Conservation (phyloP, 1,140 invertebrate genomes). For the Cotesia chilonis region DNA sequence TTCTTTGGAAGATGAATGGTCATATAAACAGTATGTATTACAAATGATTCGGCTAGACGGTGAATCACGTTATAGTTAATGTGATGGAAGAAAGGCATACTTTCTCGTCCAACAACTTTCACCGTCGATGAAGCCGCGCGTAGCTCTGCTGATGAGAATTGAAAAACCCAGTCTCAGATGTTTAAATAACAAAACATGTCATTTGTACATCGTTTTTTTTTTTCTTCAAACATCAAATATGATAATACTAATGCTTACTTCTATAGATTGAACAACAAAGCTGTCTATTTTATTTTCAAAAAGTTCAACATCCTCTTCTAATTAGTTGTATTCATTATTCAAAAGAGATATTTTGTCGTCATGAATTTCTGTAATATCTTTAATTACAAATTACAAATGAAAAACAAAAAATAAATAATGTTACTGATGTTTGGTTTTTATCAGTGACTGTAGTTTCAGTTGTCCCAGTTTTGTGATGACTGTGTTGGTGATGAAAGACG, state of each 20-base stretch:
- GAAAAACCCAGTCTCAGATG: slow-evolving; percentile 51
- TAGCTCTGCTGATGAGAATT: slow-evolving; percentile 47
- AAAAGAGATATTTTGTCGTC: no score
- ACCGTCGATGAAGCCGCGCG: slow-evolving; percentile 60
- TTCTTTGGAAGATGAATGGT: slow-evolving; percentile 17
- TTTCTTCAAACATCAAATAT: no score
- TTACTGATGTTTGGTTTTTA: not conserved
- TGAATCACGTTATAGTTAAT: slow-evolving; percentile 53
- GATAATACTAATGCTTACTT: no score
- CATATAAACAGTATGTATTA: slow-evolving; percentile 25
- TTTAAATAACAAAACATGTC: slow-evolving; percentile 18
- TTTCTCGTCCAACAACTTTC: slow-evolving; percentile 65
- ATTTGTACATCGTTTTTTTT: slow-evolving; percentile 4
- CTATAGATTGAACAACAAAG: no score
- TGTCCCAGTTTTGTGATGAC: slow-evolving; percentile 14
- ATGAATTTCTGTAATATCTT: not conserved
- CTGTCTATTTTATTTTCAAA: no score
- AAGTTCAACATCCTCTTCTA: no score
- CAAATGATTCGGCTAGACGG: slow-evolving; percentile 40
- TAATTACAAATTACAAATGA: not conserved
- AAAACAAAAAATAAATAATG: not conserved
- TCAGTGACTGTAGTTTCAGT: not conserved
- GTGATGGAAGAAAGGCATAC: slow-evolving; percentile 63
- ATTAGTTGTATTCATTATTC: no score
- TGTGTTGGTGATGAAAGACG: slow-evolving; percentile 18